These are phyloP conservation scores for Mimumesa dahlbomi DNA, from an alignment of 2,888 invertebrate species.

Conservation along the genomic window DNA sequence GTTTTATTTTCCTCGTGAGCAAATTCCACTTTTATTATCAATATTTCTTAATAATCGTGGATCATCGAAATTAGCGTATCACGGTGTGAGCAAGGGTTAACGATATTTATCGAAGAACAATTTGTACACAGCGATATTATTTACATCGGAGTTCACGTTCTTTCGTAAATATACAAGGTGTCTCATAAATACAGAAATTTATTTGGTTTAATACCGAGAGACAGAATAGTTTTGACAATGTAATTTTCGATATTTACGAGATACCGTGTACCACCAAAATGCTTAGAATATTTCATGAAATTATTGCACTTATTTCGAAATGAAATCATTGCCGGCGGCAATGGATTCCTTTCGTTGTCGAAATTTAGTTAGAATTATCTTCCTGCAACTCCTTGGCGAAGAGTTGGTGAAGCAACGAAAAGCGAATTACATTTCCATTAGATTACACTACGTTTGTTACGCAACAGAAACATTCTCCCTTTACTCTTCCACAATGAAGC, in stretches of 20 bases:
- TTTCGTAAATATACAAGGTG: not conserved
- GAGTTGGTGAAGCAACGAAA: constrained; percentile 60
- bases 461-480: too few relatives aligned
- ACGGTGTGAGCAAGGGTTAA: not conserved
- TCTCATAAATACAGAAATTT: too few relatives aligned
- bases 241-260: too few relatives aligned
- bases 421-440: too few relatives aligned
- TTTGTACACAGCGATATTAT: constrained; percentile 26
- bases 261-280: too few relatives aligned
- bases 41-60: not conserved
- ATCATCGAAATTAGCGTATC: not conserved
- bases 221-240: too few relatives aligned
- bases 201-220: too few relatives aligned
- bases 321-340: constrained; percentile 66
- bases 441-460: too few relatives aligned
- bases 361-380: constrained; percentile 40
- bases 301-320: constrained; percentile 32
- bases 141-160: constrained; percentile 11
- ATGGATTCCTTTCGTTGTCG: constrained; percentile 56
- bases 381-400: constrained; percentile 62
- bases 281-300: too few relatives aligned
- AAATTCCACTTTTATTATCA: too few relatives aligned
- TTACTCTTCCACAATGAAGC: too few relatives aligned
- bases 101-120: not conserved
- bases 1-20: constrained; percentile 7